Evolutionary conservation across 2,797 vertebrate genomes (phyloP), one percentile per base, ranked within the genome.

Genomic region (Podargus strigoides): DNA sequence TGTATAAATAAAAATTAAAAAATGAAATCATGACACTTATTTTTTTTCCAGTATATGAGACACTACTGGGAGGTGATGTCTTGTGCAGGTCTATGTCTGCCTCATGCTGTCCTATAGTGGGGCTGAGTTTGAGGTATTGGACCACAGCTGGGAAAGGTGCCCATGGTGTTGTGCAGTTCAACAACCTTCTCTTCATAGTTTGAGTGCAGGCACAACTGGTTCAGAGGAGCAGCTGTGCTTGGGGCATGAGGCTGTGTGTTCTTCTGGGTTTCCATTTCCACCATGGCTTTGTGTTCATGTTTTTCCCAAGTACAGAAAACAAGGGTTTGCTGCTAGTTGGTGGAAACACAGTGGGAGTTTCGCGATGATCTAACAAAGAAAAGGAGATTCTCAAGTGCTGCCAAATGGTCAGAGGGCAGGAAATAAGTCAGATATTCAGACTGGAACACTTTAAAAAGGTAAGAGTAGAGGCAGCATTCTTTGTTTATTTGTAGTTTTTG

Each of bases 31-130:
- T 32, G 12, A 16, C 32, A 15, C 9, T 82, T 78, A 44, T 44
- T 87, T 87, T 55, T 85, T 19, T 69, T 30, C 28, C 22, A 16
- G 8, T 66, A 11, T 76, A 46, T 73, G 64, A 77, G 63, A 32
- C 8, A 14, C 12, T 64, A 1, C 36, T 55, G 50, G 2, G 1
- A 44, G 23, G 27, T 36, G 69, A 9, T 47, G 34, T 56, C 28
- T 27, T 66, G 10, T 10, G 42, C 22, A 26, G 5, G 20, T 14
- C n/a, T 37, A 0, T 27, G 15, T 17, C 41, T 76, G 47, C 32
- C 28, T 7, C 13, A 0, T 44, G 47, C 37, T 62, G 20, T 34
- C 30, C 39, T 46, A 0, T 36, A 58, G 18, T 28, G 34, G 23
- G 14, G 7, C 55, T 73, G 73, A 73, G 64, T 34, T 50, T 67